Conservation (phyloP, 2,888 invertebrate species). For the Brenthis daphne region DNA sequence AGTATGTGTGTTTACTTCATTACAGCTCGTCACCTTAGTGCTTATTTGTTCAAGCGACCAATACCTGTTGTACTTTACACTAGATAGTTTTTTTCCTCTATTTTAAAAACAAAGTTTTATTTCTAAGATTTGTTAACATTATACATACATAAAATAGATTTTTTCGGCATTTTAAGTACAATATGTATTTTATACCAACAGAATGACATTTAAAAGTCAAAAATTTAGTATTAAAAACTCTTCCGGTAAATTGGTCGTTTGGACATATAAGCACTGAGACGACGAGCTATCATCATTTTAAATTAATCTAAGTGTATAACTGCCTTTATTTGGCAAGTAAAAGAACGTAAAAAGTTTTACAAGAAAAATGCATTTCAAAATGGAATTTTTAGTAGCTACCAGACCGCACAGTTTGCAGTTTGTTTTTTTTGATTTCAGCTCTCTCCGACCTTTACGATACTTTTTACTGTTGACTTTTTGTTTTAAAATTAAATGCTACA, state of each 20-base stretch:
- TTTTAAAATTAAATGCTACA: conserved; percentile 21
- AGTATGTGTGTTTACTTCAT: no score
- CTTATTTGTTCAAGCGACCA: no score
- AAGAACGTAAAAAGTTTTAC: conserved; percentile 24
- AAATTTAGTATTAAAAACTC: no score
- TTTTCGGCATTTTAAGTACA: neutral
- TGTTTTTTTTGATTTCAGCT: conserved; percentile 25
- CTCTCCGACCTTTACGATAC: conserved; percentile 10
- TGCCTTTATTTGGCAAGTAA: conserved; percentile 13
- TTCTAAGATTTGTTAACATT: no score
- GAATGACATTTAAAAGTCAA: no score
- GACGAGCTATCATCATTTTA: neutral
- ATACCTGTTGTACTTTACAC: no score
- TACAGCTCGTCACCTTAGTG: no score
- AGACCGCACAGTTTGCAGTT: conserved; percentile 20
- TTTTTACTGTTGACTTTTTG: conserved; percentile 22
- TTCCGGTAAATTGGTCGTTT: no score
- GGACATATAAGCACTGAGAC: no score
- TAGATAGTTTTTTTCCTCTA: no score
- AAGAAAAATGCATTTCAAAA: conserved; percentile 35
- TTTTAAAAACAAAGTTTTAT: no score
- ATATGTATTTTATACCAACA: no score
- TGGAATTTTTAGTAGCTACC: conserved; percentile 28
- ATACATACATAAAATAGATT: neutral
- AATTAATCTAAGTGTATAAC: conserved; percentile 2